Conservation (phyloP, 2,113 vertebrate species). For the Corynorhinus townsendii region DNA sequence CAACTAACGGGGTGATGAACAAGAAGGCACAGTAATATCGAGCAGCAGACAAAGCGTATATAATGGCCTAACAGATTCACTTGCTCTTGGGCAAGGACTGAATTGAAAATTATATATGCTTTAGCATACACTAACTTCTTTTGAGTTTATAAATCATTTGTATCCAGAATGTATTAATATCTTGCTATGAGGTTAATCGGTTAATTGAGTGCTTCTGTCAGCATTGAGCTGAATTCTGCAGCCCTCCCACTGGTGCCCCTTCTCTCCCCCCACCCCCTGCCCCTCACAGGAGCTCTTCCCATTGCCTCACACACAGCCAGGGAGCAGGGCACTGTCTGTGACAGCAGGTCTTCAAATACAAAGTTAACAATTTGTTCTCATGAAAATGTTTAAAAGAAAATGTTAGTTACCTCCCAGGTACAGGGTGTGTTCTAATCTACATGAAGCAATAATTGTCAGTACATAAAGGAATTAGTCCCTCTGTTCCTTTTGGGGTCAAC, state of each 20-base stretch:
- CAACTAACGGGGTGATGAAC: slow-evolving; percentile 78
- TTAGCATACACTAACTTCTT: slow-evolving; percentile 75
- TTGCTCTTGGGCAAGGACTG: slow-evolving; percentile 70
- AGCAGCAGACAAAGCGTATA: background rate
- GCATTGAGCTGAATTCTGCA: background rate
- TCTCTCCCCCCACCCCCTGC: background rate
- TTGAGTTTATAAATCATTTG: slow-evolving; percentile 72
- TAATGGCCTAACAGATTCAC: slow-evolving; percentile 35
- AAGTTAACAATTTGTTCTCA: slow-evolving; percentile 67
- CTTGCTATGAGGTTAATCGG: slow-evolving; percentile 73
- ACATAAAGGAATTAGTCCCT: background rate
- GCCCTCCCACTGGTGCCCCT: background rate
- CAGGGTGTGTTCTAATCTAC: slow-evolving; percentile 24
- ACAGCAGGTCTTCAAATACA: slow-evolving; percentile 54
- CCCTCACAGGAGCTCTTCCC: background rate
- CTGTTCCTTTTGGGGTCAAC: background rate
- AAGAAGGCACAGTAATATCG: slow-evolving; percentile 82
- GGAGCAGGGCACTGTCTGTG: background rate
- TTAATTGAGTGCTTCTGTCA: slow-evolving; percentile 64
- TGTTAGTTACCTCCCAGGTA: slow-evolving; percentile 2
- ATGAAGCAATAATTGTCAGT: slow-evolving; percentile 49
- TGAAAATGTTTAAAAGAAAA: slow-evolving; percentile 9
- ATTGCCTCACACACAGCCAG: slow-evolving; percentile 55
- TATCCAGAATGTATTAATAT: slow-evolving; percentile 72
- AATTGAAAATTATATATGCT: slow-evolving; percentile 62